A percentile compares a stretch with the other conserved stretches of the same genome.
Evolutionary conservation across 2,797 vertebrate species (phyloP).

Genomic region (Phataginus tricuspis): DNA sequence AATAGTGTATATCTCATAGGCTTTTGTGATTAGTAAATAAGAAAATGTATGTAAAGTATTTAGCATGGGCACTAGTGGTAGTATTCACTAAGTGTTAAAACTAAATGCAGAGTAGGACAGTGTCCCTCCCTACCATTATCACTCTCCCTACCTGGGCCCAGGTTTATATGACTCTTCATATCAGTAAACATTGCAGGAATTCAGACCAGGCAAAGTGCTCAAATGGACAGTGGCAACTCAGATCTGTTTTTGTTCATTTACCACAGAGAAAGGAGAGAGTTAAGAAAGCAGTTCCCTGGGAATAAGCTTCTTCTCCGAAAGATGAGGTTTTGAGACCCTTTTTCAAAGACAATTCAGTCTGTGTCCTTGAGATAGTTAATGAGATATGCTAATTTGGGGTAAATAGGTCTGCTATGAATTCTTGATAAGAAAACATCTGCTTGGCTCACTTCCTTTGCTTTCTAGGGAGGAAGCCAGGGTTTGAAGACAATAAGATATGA

Average conservation of each 20-base stretch:
- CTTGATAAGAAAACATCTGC: slow-evolving; percentile 88
- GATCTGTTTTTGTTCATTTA: not conserved
- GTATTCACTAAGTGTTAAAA: not conserved
- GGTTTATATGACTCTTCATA: not conserved
- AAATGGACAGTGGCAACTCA: not conserved
- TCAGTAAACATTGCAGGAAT: not conserved
- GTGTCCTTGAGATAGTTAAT: slow-evolving; percentile 87
- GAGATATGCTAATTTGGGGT: slow-evolving; percentile 87
- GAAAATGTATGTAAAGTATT: slow-evolving; percentile 5
- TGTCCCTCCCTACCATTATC: not conserved
- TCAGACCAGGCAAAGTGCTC: not conserved
- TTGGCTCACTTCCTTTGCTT: slow-evolving; percentile 77
- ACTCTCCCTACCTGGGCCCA: not conserved
- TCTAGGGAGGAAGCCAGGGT: slow-evolving; percentile 70
- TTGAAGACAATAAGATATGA: slow-evolving; percentile 72
- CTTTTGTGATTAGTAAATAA: not conserved
- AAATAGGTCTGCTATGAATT: slow-evolving; percentile 86
- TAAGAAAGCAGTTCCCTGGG: slow-evolving; percentile 62
- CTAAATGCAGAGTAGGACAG: not conserved
- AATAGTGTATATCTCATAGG: not conserved
- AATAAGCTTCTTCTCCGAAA: slow-evolving; percentile 62
- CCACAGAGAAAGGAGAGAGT: not conserved
- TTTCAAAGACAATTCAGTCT: slow-evolving; percentile 84
- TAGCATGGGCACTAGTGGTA: not conserved
- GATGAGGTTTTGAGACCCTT: slow-evolving; percentile 73